Evolutionary conservation across 2,888 invertebrate genomes (phyloP).

Genomic region (Tethea ocularis): DNA sequence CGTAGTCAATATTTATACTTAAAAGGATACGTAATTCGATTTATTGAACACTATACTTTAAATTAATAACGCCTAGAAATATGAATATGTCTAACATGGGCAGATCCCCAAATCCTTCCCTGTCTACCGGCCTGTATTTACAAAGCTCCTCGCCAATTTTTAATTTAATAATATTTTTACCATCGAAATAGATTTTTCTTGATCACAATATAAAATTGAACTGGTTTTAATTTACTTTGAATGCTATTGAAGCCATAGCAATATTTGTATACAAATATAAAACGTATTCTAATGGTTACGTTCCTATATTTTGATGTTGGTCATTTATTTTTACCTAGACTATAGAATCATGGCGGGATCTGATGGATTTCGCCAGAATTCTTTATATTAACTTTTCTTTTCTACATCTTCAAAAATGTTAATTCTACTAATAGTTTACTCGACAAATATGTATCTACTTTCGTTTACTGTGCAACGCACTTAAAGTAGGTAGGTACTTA

Average conservation of each 20-base stretch:
- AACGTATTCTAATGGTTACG: not conserved
- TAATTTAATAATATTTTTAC: not conserved
- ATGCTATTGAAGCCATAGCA: not conserved
- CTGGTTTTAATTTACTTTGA: not conserved
- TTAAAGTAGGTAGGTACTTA: not conserved
- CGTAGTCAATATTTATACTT: constrained; percentile 1
- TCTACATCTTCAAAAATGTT: not conserved
- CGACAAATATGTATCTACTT: not conserved
- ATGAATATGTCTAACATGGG: not conserved
- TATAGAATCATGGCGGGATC: too few relatives aligned
- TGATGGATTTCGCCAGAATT: not conserved
- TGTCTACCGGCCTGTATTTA: constrained; percentile 8
- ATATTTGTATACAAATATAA: constrained; percentile 4
- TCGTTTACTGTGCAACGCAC: not conserved
- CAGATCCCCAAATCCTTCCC: not conserved
- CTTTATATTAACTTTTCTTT: not conserved
- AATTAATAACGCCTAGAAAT: constrained; percentile 9
- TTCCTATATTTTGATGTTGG: not conserved
- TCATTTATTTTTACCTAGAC: not conserved
- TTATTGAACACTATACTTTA: constrained; percentile 7
- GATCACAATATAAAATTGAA: constrained; percentile 8
- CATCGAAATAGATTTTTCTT: not conserved
- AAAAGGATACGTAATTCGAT: constrained; percentile 8
- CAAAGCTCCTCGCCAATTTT: constrained; percentile 8
- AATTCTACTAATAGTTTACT: not conserved